Evolutionary conservation across 2,797 vertebrate genomes (phyloP).

Genomic region (Xyrichtys novacula): DNA sequence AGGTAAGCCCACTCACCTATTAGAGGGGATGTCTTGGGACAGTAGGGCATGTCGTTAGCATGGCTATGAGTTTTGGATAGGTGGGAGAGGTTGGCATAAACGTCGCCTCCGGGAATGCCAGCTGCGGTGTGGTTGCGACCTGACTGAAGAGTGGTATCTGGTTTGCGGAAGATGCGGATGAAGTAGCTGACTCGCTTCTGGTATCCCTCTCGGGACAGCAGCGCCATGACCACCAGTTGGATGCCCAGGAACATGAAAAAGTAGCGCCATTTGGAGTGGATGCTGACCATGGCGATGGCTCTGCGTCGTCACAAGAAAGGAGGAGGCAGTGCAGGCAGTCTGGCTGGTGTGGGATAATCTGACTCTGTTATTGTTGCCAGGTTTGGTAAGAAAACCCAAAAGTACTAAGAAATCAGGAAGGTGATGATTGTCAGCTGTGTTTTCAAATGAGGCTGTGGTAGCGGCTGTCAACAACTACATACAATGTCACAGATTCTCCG

Average conservation of each 20-base stretch:
- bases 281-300: conserved; percentile 66
- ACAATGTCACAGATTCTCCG: conserved; percentile 5
- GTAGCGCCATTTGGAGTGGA: conserved; percentile 86
- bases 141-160: conserved; percentile 17
- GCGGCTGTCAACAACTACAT: neutral
- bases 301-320: conserved; percentile 7
- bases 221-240: conserved; percentile 87
- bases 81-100: conserved; percentile 85
- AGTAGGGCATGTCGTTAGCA: conserved; percentile 79
- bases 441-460: conserved; percentile 10
- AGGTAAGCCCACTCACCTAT: conserved; percentile 78
- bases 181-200: conserved; percentile 85
- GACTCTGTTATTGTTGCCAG: neutral
- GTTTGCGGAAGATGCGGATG: conserved; percentile 85
- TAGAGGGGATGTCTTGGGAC: conserved; percentile 83
- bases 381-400: neutral
- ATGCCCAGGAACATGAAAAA: conserved; percentile 86
- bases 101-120: conserved; percentile 56
- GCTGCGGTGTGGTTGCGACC: conserved; percentile 71
- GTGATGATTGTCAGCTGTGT: conserved; percentile 34
- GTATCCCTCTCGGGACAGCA: conserved; percentile 86
- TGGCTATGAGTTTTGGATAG: conserved; percentile 54
- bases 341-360: neutral
- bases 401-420: neutral
- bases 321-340: conserved; percentile 13